Evolutionary conservation across 2,888 invertebrate species (phyloP), one percentile per base, ranked within the genome.

Genomic region (Chamaedrilus cognettii): DNA sequence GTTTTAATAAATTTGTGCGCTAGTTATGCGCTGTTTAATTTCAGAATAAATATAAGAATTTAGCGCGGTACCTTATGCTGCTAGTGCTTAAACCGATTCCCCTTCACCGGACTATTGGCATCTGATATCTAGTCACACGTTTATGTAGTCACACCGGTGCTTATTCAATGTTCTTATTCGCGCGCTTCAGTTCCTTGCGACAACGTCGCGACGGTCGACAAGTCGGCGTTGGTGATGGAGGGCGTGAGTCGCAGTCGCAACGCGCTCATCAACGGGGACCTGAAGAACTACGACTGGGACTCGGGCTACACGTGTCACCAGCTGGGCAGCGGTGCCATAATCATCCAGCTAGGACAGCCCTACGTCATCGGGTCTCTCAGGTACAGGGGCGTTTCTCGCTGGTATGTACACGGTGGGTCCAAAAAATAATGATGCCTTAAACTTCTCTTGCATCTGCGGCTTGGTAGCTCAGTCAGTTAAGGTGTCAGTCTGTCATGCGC

Each of bases 261-360:
- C 87, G 93, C 96, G 0, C 87, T 99, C 15, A 88, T 99, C 68
- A 97, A 99, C 87, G 98, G 98, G 19, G 95, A 98, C 84, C 93
- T 89, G 64, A 89, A 90, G 78, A 91, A 93, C 85, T 99, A 98
- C 85, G 96, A 98, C 86, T 98, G 97, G 97, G 98, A 99, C 85
- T 93, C 92, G 64, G 97, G 97, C 71, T 98, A 97, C 85, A 97
- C 96, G 3, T 97, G 96, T 84, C 96, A 97, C 74, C 96, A 96
- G 85, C 77, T 83, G 64, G 83, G 83, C 34, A 82, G 95, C 76
- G 97, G 98, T 67, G 90, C 93, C 75, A 96, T 99, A 80, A 88
- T 95, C 76, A 91, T 99, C 70, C 96, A 98, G 85, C 88, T 99
- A 74, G 94, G 91, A 77, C 99, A 99, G 87, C 98, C 99, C 2